Percentiles rank a stretch among this genome's conserved stretches.
These are phyloP conservation scores for Chaetorhynchus papuensis DNA, from an alignment of 2,113 vertebrate species.

Conservation along the genomic window DNA sequence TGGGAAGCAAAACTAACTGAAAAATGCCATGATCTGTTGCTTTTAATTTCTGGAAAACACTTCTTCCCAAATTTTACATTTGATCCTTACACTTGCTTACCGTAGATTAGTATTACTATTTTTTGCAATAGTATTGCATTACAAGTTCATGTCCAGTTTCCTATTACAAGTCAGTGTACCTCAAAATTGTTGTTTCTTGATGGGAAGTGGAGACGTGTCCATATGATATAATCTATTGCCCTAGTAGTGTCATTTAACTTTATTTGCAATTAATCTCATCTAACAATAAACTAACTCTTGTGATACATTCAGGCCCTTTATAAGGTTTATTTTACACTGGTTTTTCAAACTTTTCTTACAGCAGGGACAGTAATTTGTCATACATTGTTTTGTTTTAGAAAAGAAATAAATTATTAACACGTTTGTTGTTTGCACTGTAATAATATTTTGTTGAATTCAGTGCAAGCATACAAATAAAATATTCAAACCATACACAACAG, in stretches of 20 bases:
- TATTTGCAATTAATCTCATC: background rate
- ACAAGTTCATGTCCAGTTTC: background rate
- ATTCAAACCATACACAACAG: background rate
- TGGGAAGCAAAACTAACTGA: background rate
- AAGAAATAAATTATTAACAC: background rate
- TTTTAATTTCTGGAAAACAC: background rate
- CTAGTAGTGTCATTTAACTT: background rate
- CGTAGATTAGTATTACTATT: background rate
- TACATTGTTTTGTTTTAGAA: background rate
- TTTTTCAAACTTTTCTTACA: background rate
- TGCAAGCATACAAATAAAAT: background rate
- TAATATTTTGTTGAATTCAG: background rate
- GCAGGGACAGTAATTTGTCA: background rate
- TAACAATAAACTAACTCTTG: background rate
- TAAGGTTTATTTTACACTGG: background rate
- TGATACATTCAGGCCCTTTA: background rate
- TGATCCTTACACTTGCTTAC: background rate
- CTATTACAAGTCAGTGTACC: background rate
- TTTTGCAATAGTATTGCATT: background rate
- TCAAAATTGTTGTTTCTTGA: background rate
- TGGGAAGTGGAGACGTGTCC: background rate
- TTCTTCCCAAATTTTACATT: background rate
- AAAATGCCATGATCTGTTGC: background rate
- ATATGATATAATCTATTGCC: background rate
- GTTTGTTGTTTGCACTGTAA: background rate